These are phyloP conservation scores for Nanorana parkeri DNA, from an alignment of 2,113 vertebrate species.

Conservation along the genomic window DNA sequence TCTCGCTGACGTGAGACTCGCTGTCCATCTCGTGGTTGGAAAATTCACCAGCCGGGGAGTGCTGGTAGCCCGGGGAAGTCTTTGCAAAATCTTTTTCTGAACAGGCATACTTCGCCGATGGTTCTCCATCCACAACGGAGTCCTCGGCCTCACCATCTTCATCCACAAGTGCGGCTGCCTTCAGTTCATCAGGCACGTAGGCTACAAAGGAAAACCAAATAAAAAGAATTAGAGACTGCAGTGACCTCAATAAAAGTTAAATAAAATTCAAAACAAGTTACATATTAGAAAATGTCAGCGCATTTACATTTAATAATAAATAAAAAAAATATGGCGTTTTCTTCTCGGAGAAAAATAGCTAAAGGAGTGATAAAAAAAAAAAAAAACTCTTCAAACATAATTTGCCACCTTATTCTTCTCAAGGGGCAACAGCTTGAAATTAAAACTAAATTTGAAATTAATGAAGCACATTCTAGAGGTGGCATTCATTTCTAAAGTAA, in stretches of 20 bases:
- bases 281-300: slow-evolving; percentile 56
- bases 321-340: slow-evolving; percentile 78
- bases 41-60: slow-evolving; percentile 91
- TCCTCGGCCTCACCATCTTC: slow-evolving; percentile 89
- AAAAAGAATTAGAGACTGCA: slow-evolving; percentile 64
- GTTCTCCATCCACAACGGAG: slow-evolving; percentile 85
- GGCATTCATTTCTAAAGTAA: slow-evolving; percentile 99
- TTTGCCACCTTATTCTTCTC: slow-evolving; percentile 99
- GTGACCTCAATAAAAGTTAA: slow-evolving; percentile 38
- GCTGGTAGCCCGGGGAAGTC: slow-evolving; percentile 85
- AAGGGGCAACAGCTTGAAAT: slow-evolving; percentile 99
- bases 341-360: slow-evolving; percentile 72
- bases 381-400: slow-evolving; percentile 95
- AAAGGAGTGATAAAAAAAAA: slow-evolving; percentile 61
- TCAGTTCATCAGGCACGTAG: slow-evolving; percentile 94
- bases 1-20: slow-evolving; percentile 95
- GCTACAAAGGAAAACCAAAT: slow-evolving; percentile 71
- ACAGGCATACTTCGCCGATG: slow-evolving; percentile 86
- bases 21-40: slow-evolving; percentile 98
- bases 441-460: slow-evolving; percentile 99
- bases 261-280: slow-evolving; percentile 52
- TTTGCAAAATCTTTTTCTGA: slow-evolving; percentile 88
- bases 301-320: slow-evolving; percentile 76
- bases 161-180: slow-evolving; percentile 89
- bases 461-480: slow-evolving; percentile 99